phyloP scores from a whole-genome alignment of 2,888 invertebrate genomes.

The Drosophila helvetica region DNA sequence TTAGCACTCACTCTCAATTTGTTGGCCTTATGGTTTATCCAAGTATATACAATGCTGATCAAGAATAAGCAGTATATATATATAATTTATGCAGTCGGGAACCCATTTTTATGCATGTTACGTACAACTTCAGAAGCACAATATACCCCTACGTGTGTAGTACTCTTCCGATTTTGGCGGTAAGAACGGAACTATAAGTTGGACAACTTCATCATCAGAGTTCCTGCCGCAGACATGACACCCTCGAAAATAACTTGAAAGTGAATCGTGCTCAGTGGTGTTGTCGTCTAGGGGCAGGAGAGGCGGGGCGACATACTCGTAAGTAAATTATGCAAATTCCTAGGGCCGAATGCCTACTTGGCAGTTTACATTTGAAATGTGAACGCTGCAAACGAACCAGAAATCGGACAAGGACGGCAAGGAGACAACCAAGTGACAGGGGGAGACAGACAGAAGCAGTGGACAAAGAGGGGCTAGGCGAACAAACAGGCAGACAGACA shows the following conservation, averaged over 20 bases:
- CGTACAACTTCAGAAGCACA: too few relatives aligned
- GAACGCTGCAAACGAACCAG: constrained; percentile 44
- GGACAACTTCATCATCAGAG: constrained; percentile 63
- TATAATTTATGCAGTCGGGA: too few relatives aligned
- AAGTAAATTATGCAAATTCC: constrained; percentile 75
- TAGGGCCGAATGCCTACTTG: constrained; percentile 68
- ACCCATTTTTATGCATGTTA: too few relatives aligned
- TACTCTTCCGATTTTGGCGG: constrained; percentile 43
- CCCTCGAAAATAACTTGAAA: constrained; percentile 28
- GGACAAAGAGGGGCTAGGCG: background rate
- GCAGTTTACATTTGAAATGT: constrained; percentile 66
- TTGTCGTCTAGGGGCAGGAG: background rate
- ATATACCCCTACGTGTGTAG: too few relatives aligned
- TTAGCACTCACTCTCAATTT: too few relatives aligned
- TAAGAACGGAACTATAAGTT: constrained; percentile 59
- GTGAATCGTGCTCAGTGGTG: constrained; percentile 18
- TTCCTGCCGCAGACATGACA: constrained; percentile 32
- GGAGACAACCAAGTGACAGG: constrained; percentile 1
- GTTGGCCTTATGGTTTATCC: too few relatives aligned
- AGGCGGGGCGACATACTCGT: constrained; percentile 59
- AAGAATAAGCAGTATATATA: too few relatives aligned
- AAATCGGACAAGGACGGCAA: constrained; percentile 36
- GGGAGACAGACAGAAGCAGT: background rate
- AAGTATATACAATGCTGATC: too few relatives aligned
- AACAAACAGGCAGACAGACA: constrained; percentile 11